Percentiles rank a stretch among this genome's conserved stretches.
Conservation (phyloP, 2,888 invertebrate species). For the Cerastoderma edule region DNA sequence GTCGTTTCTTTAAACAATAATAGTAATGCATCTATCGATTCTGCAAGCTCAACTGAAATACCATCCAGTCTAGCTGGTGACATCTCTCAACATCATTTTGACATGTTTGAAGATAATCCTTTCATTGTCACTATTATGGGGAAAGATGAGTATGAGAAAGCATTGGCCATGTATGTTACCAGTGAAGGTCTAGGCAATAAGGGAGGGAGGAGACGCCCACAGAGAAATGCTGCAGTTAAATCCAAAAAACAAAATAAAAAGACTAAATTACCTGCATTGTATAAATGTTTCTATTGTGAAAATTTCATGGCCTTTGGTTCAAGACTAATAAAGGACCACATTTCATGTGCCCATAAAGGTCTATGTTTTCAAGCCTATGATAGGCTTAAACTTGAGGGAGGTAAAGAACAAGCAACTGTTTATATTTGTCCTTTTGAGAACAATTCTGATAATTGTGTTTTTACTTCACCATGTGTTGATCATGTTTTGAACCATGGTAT, state of each 20-base stretch:
- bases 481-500: conserved; percentile 59
- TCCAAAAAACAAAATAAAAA: conserved; percentile 54
- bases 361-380: conserved; percentile 53
- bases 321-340: conserved; percentile 59
- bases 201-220: conserved; percentile 45
- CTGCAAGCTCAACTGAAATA: too few relatives aligned
- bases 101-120: too few relatives aligned
- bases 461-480: conserved; percentile 28
- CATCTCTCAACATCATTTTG: too few relatives aligned
- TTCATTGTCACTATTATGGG: too few relatives aligned
- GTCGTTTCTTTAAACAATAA: too few relatives aligned
- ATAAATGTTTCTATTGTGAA: conserved; percentile 61
- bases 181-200: conserved; percentile 36
- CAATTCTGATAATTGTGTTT: conserved; percentile 43
- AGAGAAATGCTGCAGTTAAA: conserved; percentile 61
- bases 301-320: conserved; percentile 52
- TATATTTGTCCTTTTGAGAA: conserved; percentile 51
- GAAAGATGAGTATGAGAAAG: conserved; percentile 52
- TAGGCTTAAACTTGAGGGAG: conserved; percentile 50
- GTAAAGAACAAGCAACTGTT: conserved; percentile 32
- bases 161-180: conserved; percentile 58
- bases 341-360: conserved; percentile 44
- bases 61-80: too few relatives aligned
- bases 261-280: conserved; percentile 58
- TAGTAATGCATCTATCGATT: too few relatives aligned